Evolutionary conservation across 2,113 vertebrate species (phyloP), one percentile per base, ranked within the genome.

Genomic region (Microcebus ravelobensis): DNA sequence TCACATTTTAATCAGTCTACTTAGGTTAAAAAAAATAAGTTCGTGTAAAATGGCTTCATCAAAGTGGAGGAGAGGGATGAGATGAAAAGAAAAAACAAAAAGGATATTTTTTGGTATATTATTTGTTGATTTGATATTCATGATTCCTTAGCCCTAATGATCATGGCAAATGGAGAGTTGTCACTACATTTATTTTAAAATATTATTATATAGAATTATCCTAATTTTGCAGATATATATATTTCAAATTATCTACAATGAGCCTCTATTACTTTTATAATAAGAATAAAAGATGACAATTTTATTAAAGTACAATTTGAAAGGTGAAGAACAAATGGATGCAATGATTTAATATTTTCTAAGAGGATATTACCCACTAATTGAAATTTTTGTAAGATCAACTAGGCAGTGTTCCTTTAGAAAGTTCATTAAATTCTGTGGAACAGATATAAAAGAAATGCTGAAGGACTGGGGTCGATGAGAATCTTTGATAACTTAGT

Each of bases 1-100:
- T 82, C 87, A 85, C 71, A 87, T 92, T 96, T 97, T 95, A 94
- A 96, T 97, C 63, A 92, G 67, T 89, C 52, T 95, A 18, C 45
- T 96, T 93, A 57, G 74, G 80, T 80, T 92, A 92, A 89, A 95
- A 96, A 92, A 98, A 83, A 77, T 48, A 20, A 94, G 29, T 83
- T 95, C 84, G 92, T 80, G 17, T 90, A 96, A 96, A 95, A 94
- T 70, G 85, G 14, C 82, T 96, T 92, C 50, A 77, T 95, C 36
- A 92, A 84, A 84, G 59, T 84, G 71, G 61, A 96, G 23, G 73
- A 97, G 70, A 88, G 25, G 34, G 70, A 90, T 45, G n/a, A 94
- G 39, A 77, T 90, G 86, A 73, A 81, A 91, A 96, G 34, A 68
- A 29, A 87, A 95, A 94, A 45, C 25, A 59, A 83, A 92, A 89